Base-by-base conservation (phyloP, 2,888 invertebrate genomes). In the Calameuta pallipes region DNA sequence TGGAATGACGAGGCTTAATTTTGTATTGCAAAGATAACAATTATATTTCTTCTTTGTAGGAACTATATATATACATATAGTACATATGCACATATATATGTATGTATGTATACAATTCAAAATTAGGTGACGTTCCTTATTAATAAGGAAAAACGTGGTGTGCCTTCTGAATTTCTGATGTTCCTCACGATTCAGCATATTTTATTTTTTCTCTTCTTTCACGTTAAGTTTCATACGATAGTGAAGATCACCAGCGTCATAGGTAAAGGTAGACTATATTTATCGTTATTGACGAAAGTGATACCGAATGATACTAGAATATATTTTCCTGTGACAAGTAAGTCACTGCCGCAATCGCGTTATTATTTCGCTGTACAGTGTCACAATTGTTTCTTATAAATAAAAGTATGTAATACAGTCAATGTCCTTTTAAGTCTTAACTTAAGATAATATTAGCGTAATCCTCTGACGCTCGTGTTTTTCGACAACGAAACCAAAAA, bases 151-250 rank as follows among this genome's bases (percentile, higher is more conserved):
- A 78, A 80, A 79, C 76, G 80, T 82, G 73, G 79, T 78, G 88
- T 88, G 88, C 88, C 88, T 88, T 88, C 82, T 82, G 83, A 85
- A 83, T 82, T 84, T 81, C 75, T 81, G 82, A 85, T 80, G 80
- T 87, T 88, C 83, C 83, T 87, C 36, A 33, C 34, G 23, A 30
- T 74, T 77, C 56, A 23, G 56, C 56, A 56, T 56, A 56, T 23
- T 56, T 56, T 56, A 9, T 56, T 56, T 23, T 23, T 56, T 56
- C 23, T 23, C 56, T 56, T 56, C 56, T 23, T 56, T 56, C 23
- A 56, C 9, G 23, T 56, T 56, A 56, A 56, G 56, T 56, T 56
- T 56, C 56, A 56, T 56, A 56, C 56, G 56, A 56, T 23, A 56
- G 56, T 56, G 56, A 56, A 56, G 56, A 56, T 56, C 56, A 56